Percentiles rank a stretch among this genome's conserved stretches.
Evolutionary conservation across 2,113 vertebrate genomes (phyloP).

Genomic region (Nicator chloris): DNA sequence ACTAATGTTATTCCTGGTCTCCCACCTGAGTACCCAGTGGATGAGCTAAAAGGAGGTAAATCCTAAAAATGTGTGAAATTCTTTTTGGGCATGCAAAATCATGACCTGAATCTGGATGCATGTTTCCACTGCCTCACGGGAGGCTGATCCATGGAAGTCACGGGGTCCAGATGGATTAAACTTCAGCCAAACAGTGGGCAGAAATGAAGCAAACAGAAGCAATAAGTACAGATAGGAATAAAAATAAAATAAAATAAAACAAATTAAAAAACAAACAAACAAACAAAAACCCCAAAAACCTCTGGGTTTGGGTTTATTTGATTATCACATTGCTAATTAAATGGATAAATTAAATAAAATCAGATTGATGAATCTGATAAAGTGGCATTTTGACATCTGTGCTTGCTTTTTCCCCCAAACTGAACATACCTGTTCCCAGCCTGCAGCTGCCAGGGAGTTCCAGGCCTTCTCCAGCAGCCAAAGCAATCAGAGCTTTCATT

Average conservation of each 20-base stretch:
- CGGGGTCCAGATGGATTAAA: neutral
- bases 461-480: neutral
- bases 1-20: neutral
- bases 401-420: neutral
- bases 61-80: neutral
- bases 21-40: neutral
- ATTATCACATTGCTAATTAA: neutral
- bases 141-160: neutral
- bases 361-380: neutral
- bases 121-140: neutral
- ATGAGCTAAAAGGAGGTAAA: neutral
- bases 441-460: neutral
- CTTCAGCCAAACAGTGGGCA: neutral
- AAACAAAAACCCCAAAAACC: neutral
- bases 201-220: neutral
- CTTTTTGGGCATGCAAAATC: neutral
- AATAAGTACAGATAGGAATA: neutral
- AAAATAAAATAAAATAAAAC: no score
- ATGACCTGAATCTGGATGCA: neutral
- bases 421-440: neutral
- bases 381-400: neutral
- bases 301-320: neutral
- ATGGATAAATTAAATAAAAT: no score
- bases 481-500: neutral
- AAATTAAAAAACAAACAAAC: no score